A percentile compares a stretch with the other conserved stretches of the same genome.
phyloP scores from a whole-genome alignment of 2,888 invertebrate species.

The Caenorhabditis sp. region DNA sequence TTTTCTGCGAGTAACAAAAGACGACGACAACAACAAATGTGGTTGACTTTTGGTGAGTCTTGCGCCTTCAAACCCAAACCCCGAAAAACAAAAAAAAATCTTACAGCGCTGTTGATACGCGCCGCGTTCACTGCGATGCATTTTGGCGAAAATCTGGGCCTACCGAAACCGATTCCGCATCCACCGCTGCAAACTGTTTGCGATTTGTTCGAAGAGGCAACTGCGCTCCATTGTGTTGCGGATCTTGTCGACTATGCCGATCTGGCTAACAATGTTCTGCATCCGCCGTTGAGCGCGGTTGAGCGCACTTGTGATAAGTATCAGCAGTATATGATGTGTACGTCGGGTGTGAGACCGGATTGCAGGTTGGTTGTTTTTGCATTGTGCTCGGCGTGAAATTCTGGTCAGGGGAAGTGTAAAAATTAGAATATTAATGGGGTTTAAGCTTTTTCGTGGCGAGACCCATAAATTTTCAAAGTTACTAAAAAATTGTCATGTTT shows the following conservation, averaged over 20 bases:
- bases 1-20: too few relatives aligned
- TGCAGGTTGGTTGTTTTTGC: constrained; percentile 44
- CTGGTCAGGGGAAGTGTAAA: too few relatives aligned
- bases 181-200: constrained; percentile 21
- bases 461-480: background rate
- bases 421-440: too few relatives aligned
- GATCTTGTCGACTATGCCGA: constrained; percentile 53
- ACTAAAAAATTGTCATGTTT: constrained; percentile 5
- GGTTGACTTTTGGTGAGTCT: too few relatives aligned
- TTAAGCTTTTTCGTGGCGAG: too few relatives aligned
- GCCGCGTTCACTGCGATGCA: background rate
- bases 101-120: background rate
- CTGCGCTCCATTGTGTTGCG: constrained; percentile 51
- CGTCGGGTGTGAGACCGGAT: constrained; percentile 47
- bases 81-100: too few relatives aligned
- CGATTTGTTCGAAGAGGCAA: constrained; percentile 54
- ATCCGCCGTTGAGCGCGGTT: constrained; percentile 50
- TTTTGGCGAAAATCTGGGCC: background rate
- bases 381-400: too few relatives aligned
- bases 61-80: too few relatives aligned
- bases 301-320: constrained; percentile 51
- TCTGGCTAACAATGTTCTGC: constrained; percentile 39
- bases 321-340: constrained; percentile 56
- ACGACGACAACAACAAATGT: too few relatives aligned
- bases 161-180: background rate